phyloP scores from a whole-genome alignment of 2,113 vertebrate species.

The Panthera tigris region DNA sequence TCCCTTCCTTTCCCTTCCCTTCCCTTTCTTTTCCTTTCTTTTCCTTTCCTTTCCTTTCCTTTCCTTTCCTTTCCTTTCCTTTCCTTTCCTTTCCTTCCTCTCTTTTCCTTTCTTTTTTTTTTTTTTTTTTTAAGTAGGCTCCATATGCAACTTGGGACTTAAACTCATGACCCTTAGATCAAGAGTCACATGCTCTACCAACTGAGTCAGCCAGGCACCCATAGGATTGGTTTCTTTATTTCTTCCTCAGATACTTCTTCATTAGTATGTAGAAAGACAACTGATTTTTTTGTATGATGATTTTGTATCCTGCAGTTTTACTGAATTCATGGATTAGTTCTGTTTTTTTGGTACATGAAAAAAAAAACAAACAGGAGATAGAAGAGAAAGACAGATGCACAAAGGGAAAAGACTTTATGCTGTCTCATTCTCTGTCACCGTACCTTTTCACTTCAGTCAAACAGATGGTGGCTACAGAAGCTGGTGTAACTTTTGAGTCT shows the following conservation, averaged over 20 bases:
- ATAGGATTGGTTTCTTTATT: not conserved
- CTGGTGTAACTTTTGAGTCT: not conserved
- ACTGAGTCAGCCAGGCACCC: too few species aligned
- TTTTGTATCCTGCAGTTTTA: not conserved
- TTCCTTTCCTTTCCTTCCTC: too few species aligned
- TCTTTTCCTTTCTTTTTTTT: too few species aligned
- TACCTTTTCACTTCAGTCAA: not conserved
- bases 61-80: too few species aligned
- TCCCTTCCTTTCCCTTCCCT: too few species aligned
- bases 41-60: too few species aligned
- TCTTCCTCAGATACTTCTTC: not conserved
- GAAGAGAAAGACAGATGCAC: not conserved
- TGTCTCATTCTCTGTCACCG: not conserved
- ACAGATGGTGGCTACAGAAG: not conserved
- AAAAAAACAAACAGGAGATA: not conserved
- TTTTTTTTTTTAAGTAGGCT: too few species aligned
- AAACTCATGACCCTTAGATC: too few species aligned
- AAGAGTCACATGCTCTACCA: too few species aligned
- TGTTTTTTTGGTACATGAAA: not conserved
- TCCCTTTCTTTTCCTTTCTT: rapidly evolving
- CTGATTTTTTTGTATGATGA: not conserved
- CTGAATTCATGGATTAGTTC: not conserved
- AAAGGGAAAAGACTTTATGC: not conserved
- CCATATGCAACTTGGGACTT: too few species aligned
- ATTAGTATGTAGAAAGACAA: not conserved